A percentile compares a stretch with the other conserved stretches of the same genome.
Conservation (phyloP, 1,140 invertebrate genomes). For the Eueides isabella region DNA sequence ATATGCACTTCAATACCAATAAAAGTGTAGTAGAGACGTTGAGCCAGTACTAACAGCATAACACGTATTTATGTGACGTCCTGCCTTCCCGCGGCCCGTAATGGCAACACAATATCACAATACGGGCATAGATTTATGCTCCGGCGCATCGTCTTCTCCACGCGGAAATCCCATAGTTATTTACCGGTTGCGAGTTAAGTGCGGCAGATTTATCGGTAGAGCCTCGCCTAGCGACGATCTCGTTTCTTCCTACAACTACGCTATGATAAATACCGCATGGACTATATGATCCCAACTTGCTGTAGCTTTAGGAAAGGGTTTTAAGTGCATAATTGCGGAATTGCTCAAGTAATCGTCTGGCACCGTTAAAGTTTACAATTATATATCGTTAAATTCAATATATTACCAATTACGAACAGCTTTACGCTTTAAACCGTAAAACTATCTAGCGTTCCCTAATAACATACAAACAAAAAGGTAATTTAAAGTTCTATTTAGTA, state of each 20-base stretch:
- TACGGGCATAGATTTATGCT: conserved; percentile 80
- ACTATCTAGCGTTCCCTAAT: conserved; percentile 17
- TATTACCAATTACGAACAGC: conserved; percentile 22
- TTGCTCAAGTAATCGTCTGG: conserved; percentile 39
- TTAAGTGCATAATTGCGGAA: conserved; percentile 55
- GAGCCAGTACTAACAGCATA: conserved; percentile 47
- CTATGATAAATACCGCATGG: conserved; percentile 61
- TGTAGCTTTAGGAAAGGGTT: conserved; percentile 52
- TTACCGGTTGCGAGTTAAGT: conserved; percentile 80
- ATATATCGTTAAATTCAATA: conserved; percentile 37
- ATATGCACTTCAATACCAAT: conserved; percentile 5
- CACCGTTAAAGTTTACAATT: conserved; percentile 36
- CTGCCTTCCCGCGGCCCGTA: conserved; percentile 65
- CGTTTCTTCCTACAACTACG: conserved; percentile 63
- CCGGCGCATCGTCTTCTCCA: conserved; percentile 73
- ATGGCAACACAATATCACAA: conserved; percentile 82
- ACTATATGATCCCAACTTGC: conserved; percentile 45
- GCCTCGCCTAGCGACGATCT: conserved; percentile 69
- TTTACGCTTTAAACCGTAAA: conserved; percentile 28
- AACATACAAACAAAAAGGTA: conserved; percentile 7
- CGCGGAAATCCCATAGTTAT: conserved; percentile 82
- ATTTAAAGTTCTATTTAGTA: neutral
- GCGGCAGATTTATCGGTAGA: conserved; percentile 79
- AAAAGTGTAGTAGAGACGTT: conserved; percentile 33
- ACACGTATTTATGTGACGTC: conserved; percentile 74